phyloP scores from a whole-genome alignment of 2,888 invertebrate genomes.

The Epinotia nisella region DNA sequence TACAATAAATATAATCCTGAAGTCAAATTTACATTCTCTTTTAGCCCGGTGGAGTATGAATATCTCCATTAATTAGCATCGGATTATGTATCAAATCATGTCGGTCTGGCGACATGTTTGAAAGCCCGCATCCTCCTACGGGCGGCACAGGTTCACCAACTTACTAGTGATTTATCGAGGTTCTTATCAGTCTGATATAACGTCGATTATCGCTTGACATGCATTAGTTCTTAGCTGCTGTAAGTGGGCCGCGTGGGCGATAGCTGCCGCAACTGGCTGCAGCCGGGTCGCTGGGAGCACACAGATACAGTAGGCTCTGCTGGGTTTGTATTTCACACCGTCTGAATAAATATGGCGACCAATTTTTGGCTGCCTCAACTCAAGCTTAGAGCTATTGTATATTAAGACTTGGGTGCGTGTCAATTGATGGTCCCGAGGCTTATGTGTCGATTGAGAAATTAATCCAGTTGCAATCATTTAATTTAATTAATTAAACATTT shows the following conservation, averaged over 20 bases:
- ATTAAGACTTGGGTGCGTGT: background rate
- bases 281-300: constrained; percentile 6
- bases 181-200: background rate
- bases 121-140: constrained; percentile 33
- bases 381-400: background rate
- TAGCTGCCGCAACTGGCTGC: constrained; percentile 27
- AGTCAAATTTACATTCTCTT: background rate
- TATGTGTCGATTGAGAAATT: background rate
- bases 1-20: background rate
- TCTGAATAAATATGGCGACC: background rate
- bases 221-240: constrained; percentile 1
- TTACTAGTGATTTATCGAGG: background rate
- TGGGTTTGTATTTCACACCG: background rate
- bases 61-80: constrained; percentile 22
- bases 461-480: no score
- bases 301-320: constrained; percentile 7
- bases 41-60: background rate
- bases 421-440: background rate
- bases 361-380: no score
- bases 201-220: background rate
- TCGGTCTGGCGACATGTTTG: constrained; percentile 28
- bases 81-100: constrained; percentile 29
- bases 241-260: constrained; percentile 32
- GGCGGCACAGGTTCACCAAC: constrained; percentile 17
- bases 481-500: no score